These are phyloP conservation scores for Dryobota labecula DNA, from an alignment of 2,888 invertebrate genomes.

Conservation along the genomic window DNA sequence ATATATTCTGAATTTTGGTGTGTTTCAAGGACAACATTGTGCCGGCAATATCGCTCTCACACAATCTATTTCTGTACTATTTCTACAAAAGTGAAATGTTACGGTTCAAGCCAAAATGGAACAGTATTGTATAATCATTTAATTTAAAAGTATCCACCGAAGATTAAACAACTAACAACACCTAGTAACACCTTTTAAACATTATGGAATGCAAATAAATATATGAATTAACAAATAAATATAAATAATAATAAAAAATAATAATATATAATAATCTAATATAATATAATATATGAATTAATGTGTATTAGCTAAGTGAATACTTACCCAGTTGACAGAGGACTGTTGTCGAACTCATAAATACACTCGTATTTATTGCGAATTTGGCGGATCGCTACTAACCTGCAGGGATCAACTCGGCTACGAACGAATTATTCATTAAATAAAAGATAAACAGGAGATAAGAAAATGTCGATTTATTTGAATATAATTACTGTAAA, in stretches of 20 bases:
- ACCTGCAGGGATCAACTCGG: constrained; percentile 14
- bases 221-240: no score
- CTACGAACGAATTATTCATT: constrained; percentile 20
- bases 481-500: no score
- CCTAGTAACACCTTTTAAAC: no score
- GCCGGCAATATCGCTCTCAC: neutral
- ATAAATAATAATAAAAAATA: no score
- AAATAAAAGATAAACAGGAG: constrained; percentile 15
- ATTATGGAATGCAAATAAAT: no score
- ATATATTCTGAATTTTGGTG: neutral
- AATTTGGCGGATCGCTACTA: constrained; percentile 21
- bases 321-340: constrained; percentile 38
- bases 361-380: constrained; percentile 47
- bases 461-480: constrained; percentile 8
- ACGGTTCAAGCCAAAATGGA: neutral
- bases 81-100: neutral
- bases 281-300: no score
- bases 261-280: no score
- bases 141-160: neutral
- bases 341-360: constrained; percentile 32
- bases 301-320: neutral
- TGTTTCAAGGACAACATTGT: neutral
- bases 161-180: no score
- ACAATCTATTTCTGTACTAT: neutral
- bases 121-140: neutral